phyloP scores from a whole-genome alignment of 2,888 invertebrate genomes.

The Choreutis nemorana region DNA sequence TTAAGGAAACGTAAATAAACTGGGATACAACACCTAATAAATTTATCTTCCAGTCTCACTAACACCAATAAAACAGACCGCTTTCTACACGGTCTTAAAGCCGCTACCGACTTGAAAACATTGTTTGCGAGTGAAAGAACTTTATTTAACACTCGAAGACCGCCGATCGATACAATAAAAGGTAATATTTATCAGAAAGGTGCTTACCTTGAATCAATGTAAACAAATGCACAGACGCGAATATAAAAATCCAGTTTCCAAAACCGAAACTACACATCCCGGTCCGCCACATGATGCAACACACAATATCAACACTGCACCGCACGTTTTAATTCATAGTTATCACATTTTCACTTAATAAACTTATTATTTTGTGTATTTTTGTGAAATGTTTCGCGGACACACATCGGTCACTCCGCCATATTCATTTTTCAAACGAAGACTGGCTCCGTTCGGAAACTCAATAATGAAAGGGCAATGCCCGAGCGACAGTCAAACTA shows the following conservation, averaged over 20 bases:
- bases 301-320: conserved; percentile 44
- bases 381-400: conserved; percentile 23
- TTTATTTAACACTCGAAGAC: conserved; percentile 12
- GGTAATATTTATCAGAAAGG: conserved; percentile 47
- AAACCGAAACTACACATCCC: conserved; percentile 51
- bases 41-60: conserved; percentile 12
- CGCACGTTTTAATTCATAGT: conserved; percentile 56
- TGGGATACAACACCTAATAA: neutral
- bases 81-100: conserved; percentile 3
- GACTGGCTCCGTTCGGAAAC: conserved; percentile 43
- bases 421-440: conserved; percentile 31
- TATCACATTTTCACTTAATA: conserved; percentile 61
- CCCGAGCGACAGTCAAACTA: conserved; percentile 33
- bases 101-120: conserved; percentile 13
- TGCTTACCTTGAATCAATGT: conserved; percentile 62
- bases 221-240: conserved; percentile 56
- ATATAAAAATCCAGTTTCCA: conserved; percentile 60
- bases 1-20: conserved; percentile 25
- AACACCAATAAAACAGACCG: conserved; percentile 14
- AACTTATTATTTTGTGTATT: conserved; percentile 29
- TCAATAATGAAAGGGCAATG: conserved; percentile 60
- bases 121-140: no score
- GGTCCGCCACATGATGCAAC: conserved; percentile 55
- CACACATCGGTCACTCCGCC: conserved; percentile 35
- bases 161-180: conserved; percentile 47